Base-by-base conservation (phyloP, 2,888 invertebrate species). In the Dinocampus coccinellae region DNA sequence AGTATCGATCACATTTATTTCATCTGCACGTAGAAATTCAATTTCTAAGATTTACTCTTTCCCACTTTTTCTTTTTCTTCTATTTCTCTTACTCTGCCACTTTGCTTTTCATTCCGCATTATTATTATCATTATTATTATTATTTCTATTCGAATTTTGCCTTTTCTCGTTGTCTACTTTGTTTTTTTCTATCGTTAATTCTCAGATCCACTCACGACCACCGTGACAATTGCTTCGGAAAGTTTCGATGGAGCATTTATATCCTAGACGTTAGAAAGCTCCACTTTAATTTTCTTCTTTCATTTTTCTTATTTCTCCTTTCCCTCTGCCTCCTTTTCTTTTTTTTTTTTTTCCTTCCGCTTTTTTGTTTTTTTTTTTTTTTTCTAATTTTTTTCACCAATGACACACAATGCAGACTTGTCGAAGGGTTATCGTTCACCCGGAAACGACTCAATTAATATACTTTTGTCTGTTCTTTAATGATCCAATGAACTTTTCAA, bases 191-290 rank as follows among this genome's bases (percentile, higher is more conserved):
- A n/a, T 42, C 63, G 52, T 63, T 63, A 39, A 63, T 63, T 63
- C 26, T n/a, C 52, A 47, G 52, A 47, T 63, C 33, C 47, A 47
- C 47, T 47, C 47, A 63, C 63, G 24, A 29, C 26, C 24, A 16
- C 53, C 33, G 53, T 33, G 33, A 20, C 26, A 9, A 20, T 33
- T 53, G 11, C 57, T 34, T 36, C 66, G 4, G 33, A 60, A 67
- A 67, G 39, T 58, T 67, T 58, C 29, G 33, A 64, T 42, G n/a
- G 53, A 20, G 16, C 29, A 69, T 69, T 69, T 34, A 69, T n/a
- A n/a, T 69, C 61, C 29, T 53, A 9, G 20, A 29, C 20, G 53
- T 29, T 33, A 22, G 24, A 26, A 52, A 20, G 20, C 16, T 34
- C 34, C 10, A 36, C 47, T 64, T 58, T 24, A 64, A 52, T 33